Percentiles rank a stretch among this genome's conserved stretches.
Conservation (phyloP, 2,888 invertebrate species). For the Drosophila incognita region DNA sequence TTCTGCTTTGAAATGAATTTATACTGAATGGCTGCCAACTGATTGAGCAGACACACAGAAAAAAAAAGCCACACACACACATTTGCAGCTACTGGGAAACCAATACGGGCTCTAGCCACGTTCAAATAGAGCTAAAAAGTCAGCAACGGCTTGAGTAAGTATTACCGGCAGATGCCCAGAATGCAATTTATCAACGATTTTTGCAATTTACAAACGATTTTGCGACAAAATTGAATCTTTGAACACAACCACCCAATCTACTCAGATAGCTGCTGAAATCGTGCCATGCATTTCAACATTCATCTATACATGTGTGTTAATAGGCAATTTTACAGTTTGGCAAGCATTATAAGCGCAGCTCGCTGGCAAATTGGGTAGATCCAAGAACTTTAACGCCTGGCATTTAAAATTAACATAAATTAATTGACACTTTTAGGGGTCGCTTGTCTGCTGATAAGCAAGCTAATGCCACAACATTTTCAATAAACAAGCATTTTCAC, state of each 20-base stretch:
- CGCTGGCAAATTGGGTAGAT: slow-evolving; percentile 21
- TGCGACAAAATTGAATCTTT: slow-evolving; percentile 66
- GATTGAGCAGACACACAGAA: slow-evolving; percentile 43
- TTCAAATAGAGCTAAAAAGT: slow-evolving; percentile 56
- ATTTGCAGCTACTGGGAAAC: slow-evolving; percentile 2
- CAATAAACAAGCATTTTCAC: background rate
- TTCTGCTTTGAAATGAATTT: slow-evolving; percentile 67
- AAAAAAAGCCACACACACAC: slow-evolving; percentile 3
- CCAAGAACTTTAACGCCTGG: background rate
- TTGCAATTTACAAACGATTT: slow-evolving; percentile 76
- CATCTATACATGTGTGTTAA: slow-evolving; percentile 33
- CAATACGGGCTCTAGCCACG: slow-evolving; percentile 53
- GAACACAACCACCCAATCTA: slow-evolving; percentile 19
- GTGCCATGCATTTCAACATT: slow-evolving; percentile 62
- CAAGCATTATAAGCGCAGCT: slow-evolving; percentile 24
- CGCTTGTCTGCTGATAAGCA: slow-evolving; percentile 1
- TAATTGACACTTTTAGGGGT: background rate
- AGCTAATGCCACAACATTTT: background rate
- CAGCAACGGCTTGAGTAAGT: slow-evolving; percentile 30
- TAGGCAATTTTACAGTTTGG: slow-evolving; percentile 51
- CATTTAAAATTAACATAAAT: background rate
- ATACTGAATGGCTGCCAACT: slow-evolving; percentile 61
- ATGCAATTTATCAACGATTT: slow-evolving; percentile 79
- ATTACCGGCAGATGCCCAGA: slow-evolving; percentile 38
- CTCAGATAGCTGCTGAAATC: slow-evolving; percentile 22